Base-by-base conservation (phyloP, 2,113 vertebrate genomes). In the Morone saxatilis region DNA sequence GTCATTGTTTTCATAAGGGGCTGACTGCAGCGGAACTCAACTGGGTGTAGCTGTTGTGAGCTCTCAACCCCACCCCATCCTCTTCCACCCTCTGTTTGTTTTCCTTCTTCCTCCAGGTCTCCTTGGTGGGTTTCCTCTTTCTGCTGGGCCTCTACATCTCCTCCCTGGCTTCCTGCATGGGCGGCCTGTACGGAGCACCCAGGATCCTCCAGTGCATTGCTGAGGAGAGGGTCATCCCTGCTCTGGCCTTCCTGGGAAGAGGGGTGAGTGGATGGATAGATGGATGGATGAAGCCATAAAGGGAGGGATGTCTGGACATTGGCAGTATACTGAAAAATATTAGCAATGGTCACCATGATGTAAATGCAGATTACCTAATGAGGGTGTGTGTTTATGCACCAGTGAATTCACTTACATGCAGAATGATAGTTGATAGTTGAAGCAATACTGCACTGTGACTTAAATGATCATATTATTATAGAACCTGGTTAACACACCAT, bases 111-210 rank as follows among this genome's bases (percentile, higher is more conserved):
- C 65, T 94, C 83, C 87, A 99, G 98, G 98, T 99, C 80, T 99
- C 98, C 87, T 96, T 99, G 91, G 97, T 99, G 88, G 98, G 98
- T 80, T 97, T 99, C 96, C 96, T 99, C 78, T 99, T 99, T 95
- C 96, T 99, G 71, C 90, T 99, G 74, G 98, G 98, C 67, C 95
- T 99, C 60, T 99, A 99, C 93, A 96, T 99, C 95, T 99, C 98
- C 0, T 99, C 98, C 50, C 93, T 99, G 94, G 98, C 98, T 71
- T 99, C 98, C 93, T 99, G 98, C 87, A 99, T 99, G 98, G 98
- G 98, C 22, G 97, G 97, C 71, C 94, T 99, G 51, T 99, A 99
- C 0, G 97, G 96, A 80, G 98, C 98, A 54, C 98, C 98, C 92
- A 95, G 98, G 93, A 99, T 99, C 90, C 96, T 99, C 54, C 98